Conservation (phyloP, 2,888 invertebrate species). For the Cantharis flavilabris region DNA sequence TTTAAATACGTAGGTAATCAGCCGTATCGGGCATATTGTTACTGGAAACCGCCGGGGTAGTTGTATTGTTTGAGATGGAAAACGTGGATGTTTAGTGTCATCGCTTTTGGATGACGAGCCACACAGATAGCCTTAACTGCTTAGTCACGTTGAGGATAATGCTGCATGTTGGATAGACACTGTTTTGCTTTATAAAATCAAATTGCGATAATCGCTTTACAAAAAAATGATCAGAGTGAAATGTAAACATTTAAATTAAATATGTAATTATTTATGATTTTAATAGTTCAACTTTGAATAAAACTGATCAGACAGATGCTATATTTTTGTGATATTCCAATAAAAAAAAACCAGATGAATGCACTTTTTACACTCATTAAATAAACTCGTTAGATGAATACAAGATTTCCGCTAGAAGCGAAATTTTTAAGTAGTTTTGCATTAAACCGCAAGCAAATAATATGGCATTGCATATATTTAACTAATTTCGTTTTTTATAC, state of each 20-base stretch:
- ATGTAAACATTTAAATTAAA: neutral
- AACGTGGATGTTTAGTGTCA: slow-evolving; percentile 48
- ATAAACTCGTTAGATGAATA: neutral
- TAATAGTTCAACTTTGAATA: neutral
- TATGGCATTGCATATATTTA: neutral
- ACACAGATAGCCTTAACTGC: slow-evolving; percentile 47
- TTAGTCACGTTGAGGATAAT: slow-evolving; percentile 47
- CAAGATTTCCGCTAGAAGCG: neutral
- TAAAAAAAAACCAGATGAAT: neutral
- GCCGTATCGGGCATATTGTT: slow-evolving; percentile 41
- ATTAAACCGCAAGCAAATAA: neutral
- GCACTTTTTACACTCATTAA: neutral
- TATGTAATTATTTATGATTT: neutral
- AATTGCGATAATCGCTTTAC: neutral
- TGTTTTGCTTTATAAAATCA: slow-evolving; percentile 24
- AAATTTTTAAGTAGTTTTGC: neutral
- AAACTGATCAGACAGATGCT: neutral
- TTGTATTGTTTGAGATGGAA: slow-evolving; percentile 50
- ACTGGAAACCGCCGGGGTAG: slow-evolving; percentile 46
- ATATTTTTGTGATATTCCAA: neutral
- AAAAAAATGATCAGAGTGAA: neutral
- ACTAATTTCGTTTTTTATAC: neutral
- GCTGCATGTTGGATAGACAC: slow-evolving; percentile 42
- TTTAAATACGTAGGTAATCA: slow-evolving; percentile 32
- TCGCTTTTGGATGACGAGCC: slow-evolving; percentile 43